Percentiles rank a stretch among this genome's conserved stretches.
These are phyloP conservation scores for Pipa parva DNA, from an alignment of 2,113 vertebrate species.

Conservation along the genomic window DNA sequence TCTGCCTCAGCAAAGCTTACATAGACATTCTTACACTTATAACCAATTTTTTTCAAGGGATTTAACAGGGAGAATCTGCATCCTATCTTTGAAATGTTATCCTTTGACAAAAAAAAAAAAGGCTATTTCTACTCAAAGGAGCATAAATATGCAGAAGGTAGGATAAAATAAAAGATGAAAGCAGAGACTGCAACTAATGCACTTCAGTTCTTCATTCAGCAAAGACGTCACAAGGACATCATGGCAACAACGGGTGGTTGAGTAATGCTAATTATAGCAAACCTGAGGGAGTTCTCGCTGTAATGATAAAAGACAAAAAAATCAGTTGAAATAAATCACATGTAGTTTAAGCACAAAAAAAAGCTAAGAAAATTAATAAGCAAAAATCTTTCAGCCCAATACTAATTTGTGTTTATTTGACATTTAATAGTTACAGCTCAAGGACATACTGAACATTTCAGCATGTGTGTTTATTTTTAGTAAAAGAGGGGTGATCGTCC, in stretches of 20 bases:
- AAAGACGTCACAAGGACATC: constrained; percentile 22
- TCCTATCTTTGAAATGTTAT: not conserved
- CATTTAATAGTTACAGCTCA: no score
- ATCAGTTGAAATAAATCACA: constrained; percentile 12
- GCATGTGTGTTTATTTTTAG: no score
- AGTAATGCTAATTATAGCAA: constrained; percentile 9
- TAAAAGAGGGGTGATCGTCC: no score
- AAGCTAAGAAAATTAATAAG: constrained; percentile 10
- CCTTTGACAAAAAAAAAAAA: no score
- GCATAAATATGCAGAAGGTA: not conserved
- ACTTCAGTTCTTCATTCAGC: constrained; percentile 2
- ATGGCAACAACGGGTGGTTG: not conserved
- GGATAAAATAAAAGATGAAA: constrained; percentile 9
- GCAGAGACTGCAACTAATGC: not conserved
- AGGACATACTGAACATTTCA: no score
- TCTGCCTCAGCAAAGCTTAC: not conserved
- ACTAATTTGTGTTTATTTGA: no score
- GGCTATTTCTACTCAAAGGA: not conserved
- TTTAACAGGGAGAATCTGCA: not conserved
- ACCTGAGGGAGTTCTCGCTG: constrained; percentile 8
- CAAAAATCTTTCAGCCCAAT: not conserved
- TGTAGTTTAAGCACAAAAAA: constrained; percentile 12
- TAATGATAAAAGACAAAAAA: constrained; percentile 13
- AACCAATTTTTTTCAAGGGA: not conserved
- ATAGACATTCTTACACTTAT: no score